Evolutionary conservation across 1,140 invertebrate species (phyloP), one percentile per base, ranked within the genome.

Genomic region (Diachasmimorpha longicaudata): DNA sequence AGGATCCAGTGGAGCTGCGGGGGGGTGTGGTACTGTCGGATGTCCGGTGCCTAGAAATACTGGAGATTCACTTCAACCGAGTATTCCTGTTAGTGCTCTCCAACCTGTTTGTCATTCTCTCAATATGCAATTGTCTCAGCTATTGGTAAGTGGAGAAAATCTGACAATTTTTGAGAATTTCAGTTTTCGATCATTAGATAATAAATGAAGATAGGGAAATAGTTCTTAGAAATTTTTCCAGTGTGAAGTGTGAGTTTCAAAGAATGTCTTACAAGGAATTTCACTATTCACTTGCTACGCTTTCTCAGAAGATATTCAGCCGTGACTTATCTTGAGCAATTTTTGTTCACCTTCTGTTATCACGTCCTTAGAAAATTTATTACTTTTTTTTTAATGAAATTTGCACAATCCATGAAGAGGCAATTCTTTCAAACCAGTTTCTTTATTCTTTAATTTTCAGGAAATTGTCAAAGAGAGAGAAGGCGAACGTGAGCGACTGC

Each of bases 381-480:
- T n/a, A n/a, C n/a, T n/a, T n/a, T n/a, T n/a, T n/a, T n/a, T n/a
- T n/a, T n/a, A n/a, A n/a, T n/a, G n/a, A n/a, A n/a, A n/a, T n/a
- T n/a, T n/a, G n/a, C n/a, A n/a, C n/a, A n/a, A n/a, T n/a, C n/a
- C n/a, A n/a, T n/a, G n/a, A n/a, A n/a, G n/a, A n/a, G n/a, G 11
- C 44, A 42, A 42, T 42, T 10, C 39, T 4, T 42, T 6, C 6
- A 31, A 31, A 42, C 13, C 13, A 42, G 11, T 42, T 4, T 4
- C 13, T 5, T 5, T 39, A 73, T 44, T 77, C 74, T 78, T 72
- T 72, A 19, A 70, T 21, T 77, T 86, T 14, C 82, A 95, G 94
- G 92, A 92, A 85, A 91, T 93, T 75, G 91, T 95, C 71, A 94
- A 93, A 84, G 91, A 93, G 78, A 89, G 92, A 77, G 94, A 96